Evolutionary conservation across 2,113 vertebrate genomes (phyloP).

Genomic region (Saguinus imperator): DNA sequence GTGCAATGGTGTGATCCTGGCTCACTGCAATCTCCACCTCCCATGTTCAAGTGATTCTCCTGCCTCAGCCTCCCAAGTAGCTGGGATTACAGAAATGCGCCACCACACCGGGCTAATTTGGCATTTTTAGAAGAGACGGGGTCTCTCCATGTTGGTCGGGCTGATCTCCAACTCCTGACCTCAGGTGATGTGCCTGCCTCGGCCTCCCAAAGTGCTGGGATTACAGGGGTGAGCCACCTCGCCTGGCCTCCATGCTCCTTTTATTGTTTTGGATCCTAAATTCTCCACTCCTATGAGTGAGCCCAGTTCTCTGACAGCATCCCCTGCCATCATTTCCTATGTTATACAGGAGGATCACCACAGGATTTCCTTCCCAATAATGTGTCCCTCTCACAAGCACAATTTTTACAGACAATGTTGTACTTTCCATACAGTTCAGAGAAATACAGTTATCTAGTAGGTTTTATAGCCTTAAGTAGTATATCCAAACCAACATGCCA

Average conservation of each 20-base stretch:
- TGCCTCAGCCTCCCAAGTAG: too few species aligned
- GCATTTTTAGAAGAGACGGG: too few species aligned
- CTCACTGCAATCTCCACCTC: too few species aligned
- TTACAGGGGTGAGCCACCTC: too few species aligned
- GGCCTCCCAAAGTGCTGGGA: too few species aligned
- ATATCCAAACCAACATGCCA: neutral
- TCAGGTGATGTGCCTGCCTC: too few species aligned
- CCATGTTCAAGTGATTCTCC: too few species aligned
- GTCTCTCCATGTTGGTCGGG: too few species aligned
- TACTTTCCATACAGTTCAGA: neutral
- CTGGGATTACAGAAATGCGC: too few species aligned
- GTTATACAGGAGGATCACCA: fast-evolving
- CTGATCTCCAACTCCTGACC: too few species aligned
- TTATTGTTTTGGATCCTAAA: neutral
- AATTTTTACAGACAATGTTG: neutral
- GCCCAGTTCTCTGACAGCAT: neutral
- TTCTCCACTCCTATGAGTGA: neutral
- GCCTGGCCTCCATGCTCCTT: neutral
- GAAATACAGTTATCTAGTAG: neutral
- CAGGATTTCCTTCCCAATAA: neutral
- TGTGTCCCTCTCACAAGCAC: neutral
- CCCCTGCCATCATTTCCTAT: neutral
- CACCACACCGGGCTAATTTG: too few species aligned
- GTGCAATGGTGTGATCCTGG: too few species aligned
- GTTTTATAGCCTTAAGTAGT: neutral